Evolutionary conservation across 2,113 vertebrate genomes (phyloP), one percentile per base, ranked within the genome.

Genomic region (Polypterus senegalus): DNA sequence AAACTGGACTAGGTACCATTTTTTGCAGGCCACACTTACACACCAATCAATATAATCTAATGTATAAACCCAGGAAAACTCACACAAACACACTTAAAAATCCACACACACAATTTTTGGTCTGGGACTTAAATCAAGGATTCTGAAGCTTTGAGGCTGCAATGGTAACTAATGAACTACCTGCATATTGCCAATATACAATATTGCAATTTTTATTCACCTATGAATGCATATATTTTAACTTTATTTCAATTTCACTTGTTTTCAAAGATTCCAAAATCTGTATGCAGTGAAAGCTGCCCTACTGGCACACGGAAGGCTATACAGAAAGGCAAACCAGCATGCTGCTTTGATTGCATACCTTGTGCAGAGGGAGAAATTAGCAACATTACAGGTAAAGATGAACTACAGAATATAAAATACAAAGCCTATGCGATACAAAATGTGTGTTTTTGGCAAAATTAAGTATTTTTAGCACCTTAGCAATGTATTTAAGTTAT

Each of bases 211-310:
- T 27, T 27, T 27, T 27, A 27, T 27, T 27, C 27, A 27, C 27
- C 27, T 27, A 27, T 27, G 27, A 27, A 27, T 27, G 27, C 27
- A 27, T 27, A 27, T 27, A 27, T 27, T 27, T 52, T 27, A 27
- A 52, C 4, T 52, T 4, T 3, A 27, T 27, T 27, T 27, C 27
- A 27, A 27, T 6, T 27, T 5, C 43, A 10, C 51, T 49, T 46
- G 6, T 45, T 58, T 58, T 7, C 56, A 53, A n/a, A 63, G 61
- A 44, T 63, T 46, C 61, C 61, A 7, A 47, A 43, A 48, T 54
- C 61, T 43, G 54, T 57, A 27, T 63, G 54, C 43, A 56, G 53
- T 57, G 61, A 63, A 8, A 63, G 47, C 54, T 63, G 61, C 43
- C 6, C 7, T 4, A 46, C 54, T 7, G 61, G 61, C 11, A 63